A percentile compares a stretch with the other conserved stretches of the same genome.
phyloP scores from a whole-genome alignment of 2,888 invertebrate species.

The Tetropium fuscum region DNA sequence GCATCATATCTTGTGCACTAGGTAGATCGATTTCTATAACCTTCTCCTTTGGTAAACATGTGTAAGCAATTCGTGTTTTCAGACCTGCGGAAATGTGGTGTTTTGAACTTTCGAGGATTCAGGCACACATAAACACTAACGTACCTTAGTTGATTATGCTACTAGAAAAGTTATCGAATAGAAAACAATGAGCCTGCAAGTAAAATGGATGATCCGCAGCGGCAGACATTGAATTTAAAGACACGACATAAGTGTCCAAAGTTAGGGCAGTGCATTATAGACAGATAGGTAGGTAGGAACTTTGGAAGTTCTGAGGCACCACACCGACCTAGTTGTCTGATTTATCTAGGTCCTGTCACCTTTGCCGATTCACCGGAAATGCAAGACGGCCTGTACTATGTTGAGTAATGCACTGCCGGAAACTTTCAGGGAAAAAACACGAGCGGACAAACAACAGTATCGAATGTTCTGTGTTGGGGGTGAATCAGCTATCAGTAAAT shows the following conservation, averaged over 20 bases:
- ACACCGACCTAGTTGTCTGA: constrained; percentile 60
- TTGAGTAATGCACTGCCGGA: constrained; percentile 31
- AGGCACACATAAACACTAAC: constrained; percentile 9
- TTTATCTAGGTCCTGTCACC: constrained; percentile 53
- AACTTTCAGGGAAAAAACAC: constrained; percentile 38
- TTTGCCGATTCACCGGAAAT: constrained; percentile 44
- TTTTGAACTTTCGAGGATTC: too few species aligned
- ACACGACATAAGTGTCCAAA: constrained; percentile 54
- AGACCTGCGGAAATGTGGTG: too few species aligned
- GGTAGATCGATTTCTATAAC: too few species aligned
- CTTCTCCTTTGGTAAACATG: too few species aligned
- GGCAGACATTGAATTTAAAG: constrained; percentile 53
- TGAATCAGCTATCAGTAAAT: constrained; percentile 31
- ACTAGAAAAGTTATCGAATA: constrained; percentile 35
- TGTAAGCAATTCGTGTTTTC: too few species aligned
- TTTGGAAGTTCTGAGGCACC: constrained; percentile 57
- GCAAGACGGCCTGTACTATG: constrained; percentile 46
- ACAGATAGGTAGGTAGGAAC: constrained; percentile 48
- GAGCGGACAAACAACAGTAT: constrained; percentile 36
- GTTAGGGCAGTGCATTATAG: constrained; percentile 51
- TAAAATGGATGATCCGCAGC: constrained; percentile 42
- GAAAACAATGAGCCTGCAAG: constrained; percentile 37
- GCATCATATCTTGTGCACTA: too few species aligned
- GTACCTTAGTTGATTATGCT: constrained; percentile 33
- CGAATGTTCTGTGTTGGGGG: constrained; percentile 32